Percentiles rank a stretch among this genome's conserved stretches.
phyloP scores from a whole-genome alignment of 2,888 invertebrate genomes.

The Lydus trimaculatus region DNA sequence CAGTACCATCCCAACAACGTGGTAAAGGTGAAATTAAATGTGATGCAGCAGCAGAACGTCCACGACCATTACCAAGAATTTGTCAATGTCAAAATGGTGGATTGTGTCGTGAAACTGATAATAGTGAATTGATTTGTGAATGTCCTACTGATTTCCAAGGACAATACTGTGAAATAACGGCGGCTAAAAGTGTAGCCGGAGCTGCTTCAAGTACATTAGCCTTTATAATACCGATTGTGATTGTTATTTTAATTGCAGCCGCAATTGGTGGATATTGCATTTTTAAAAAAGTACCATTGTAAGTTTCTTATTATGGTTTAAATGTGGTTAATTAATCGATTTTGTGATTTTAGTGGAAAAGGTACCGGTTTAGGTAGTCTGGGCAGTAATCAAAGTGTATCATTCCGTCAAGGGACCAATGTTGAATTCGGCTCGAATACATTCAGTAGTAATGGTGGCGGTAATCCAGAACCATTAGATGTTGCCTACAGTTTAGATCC shows the following conservation, averaged over 20 bases:
- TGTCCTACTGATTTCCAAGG: constrained; percentile 79
- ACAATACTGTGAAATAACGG: constrained; percentile 73
- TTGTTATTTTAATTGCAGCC: constrained; percentile 75
- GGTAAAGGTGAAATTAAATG: constrained; percentile 74
- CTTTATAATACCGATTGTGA: constrained; percentile 82
- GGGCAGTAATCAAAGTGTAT: constrained; percentile 88
- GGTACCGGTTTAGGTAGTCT: constrained; percentile 79
- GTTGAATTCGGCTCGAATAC: constrained; percentile 81
- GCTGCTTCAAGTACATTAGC: constrained; percentile 71
- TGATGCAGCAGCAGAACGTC: constrained; percentile 82
- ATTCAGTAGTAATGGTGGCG: constrained; percentile 64
- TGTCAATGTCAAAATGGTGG: constrained; percentile 92
- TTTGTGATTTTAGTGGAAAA: constrained; percentile 71
- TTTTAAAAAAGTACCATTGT: constrained; percentile 84
- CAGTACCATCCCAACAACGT: constrained; percentile 62
- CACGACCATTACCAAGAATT: constrained; percentile 75
- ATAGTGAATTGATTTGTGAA: constrained; percentile 71
- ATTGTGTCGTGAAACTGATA: constrained; percentile 68
- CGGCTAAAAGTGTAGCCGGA: constrained; percentile 66
- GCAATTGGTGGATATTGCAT: constrained; percentile 84
- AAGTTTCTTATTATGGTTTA: constrained; percentile 59
- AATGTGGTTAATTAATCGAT: neutral
- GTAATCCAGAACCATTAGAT: constrained; percentile 70
- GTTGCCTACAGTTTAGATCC: constrained; percentile 83
- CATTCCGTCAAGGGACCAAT: constrained; percentile 92